Evolutionary conservation across 2,113 vertebrate species (phyloP).

Genomic region (Gallinago jamesoni): DNA sequence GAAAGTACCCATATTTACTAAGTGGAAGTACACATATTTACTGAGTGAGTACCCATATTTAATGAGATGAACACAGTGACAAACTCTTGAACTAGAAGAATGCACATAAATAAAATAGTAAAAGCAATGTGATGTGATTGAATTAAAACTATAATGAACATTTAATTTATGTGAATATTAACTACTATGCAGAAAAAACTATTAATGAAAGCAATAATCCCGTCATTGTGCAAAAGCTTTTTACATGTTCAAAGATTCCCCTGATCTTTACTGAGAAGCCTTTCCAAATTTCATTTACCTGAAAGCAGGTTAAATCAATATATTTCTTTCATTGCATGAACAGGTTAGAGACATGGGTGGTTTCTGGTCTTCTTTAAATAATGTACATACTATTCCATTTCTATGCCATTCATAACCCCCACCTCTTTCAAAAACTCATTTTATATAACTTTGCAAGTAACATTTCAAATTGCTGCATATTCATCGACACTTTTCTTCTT

Average conservation of each 20-base stretch:
- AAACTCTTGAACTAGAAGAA: conserved; percentile 55
- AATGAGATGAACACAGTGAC: conserved; percentile 57
- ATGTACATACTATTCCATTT: not conserved
- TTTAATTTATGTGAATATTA: conserved; percentile 13
- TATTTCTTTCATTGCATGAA: not conserved
- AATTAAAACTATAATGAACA: conserved; percentile 7
- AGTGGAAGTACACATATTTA: conserved; percentile 54
- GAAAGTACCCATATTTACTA: conserved; percentile 66
- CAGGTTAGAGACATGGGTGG: not conserved
- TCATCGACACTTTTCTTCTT: not conserved
- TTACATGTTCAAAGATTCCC: not conserved
- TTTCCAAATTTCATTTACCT: not conserved
- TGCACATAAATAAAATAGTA: conserved; percentile 35
- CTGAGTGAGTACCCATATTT: conserved; percentile 52
- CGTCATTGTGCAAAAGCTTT: not conserved
- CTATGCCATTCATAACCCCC: not conserved
- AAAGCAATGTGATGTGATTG: not conserved
- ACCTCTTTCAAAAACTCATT: not conserved
- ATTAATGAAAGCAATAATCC: not conserved
- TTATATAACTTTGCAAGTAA: not conserved
- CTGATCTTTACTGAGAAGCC: not conserved
- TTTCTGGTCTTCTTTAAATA: not conserved
- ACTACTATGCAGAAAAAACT: not conserved
- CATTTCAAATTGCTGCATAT: not conserved
- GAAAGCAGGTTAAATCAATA: not conserved